Evolutionary conservation across 2,113 vertebrate species (phyloP).

Genomic region (Vireo altiloquus): DNA sequence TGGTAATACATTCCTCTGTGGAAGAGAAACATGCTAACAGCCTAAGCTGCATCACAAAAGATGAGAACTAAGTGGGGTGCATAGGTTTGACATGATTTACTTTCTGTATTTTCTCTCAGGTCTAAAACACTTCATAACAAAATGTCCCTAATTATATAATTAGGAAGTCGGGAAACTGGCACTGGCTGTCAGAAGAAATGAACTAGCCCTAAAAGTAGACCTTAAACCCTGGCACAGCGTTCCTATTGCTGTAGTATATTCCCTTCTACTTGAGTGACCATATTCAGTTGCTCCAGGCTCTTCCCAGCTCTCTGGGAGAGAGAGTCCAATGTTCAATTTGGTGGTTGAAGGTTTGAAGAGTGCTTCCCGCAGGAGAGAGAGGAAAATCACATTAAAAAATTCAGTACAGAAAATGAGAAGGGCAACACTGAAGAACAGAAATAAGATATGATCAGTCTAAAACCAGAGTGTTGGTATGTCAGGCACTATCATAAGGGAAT

Average conservation of each 20-base stretch:
- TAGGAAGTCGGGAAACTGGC: background rate
- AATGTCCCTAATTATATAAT: background rate
- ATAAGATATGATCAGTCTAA: background rate
- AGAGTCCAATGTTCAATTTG: background rate
- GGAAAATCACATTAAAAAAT: background rate
- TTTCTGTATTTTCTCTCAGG: background rate
- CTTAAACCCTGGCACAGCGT: background rate
- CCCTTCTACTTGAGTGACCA: background rate
- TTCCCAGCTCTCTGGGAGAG: background rate
- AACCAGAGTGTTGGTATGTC: background rate
- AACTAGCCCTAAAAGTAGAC: background rate
- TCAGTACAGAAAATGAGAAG: background rate
- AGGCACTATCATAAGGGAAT: background rate
- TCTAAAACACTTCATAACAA: background rate
- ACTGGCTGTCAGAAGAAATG: background rate
- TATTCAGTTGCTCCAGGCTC: background rate
- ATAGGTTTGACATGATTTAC: background rate
- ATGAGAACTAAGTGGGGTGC: background rate
- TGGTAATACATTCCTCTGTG: background rate
- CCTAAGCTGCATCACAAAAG: background rate
- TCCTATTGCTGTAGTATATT: accelerated
- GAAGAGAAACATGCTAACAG: background rate
- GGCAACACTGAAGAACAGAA: background rate
- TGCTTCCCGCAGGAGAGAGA: background rate
- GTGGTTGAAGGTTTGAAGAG: background rate